Evolutionary conservation across 2,888 invertebrate genomes (phyloP).

Genomic region (Drosophila mimetica): DNA sequence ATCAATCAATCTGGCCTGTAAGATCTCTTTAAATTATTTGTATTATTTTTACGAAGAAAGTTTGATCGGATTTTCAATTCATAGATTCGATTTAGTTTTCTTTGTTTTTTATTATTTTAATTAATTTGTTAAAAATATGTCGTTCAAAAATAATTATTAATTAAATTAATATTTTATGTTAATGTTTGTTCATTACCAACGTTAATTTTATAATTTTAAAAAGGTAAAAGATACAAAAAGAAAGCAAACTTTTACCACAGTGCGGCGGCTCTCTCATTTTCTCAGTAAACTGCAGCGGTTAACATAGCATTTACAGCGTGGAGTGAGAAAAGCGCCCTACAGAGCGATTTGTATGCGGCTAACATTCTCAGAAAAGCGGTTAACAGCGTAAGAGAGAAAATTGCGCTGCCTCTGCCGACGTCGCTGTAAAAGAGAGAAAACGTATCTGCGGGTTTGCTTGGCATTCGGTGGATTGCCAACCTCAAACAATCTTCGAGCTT

Average conservation of each 20-base stretch:
- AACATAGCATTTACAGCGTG: neutral
- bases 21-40: neutral
- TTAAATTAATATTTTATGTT: too few relatives aligned
- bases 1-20: neutral
- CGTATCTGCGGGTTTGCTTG: conserved; percentile 8
- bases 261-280: conserved; percentile 2
- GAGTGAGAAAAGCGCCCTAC: neutral
- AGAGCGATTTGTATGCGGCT: neutral
- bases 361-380: conserved; percentile 4
- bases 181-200: too few relatives aligned
- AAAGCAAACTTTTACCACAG: neutral
- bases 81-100: too few relatives aligned
- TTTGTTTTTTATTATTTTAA: too few relatives aligned
- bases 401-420: conserved; percentile 2
- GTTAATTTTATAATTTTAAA: too few relatives aligned
- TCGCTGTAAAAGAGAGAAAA: conserved; percentile 5
- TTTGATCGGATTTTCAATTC: too few relatives aligned
- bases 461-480: conserved; percentile 39
- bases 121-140: too few relatives aligned
- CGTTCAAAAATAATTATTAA: too few relatives aligned
- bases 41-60: too few relatives aligned
- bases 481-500: conserved; percentile 16
- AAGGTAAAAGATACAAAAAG: too few relatives aligned
- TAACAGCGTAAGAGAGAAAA: conserved; percentile 5
- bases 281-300: neutral